These are phyloP conservation scores for Proterorhinus semilunaris DNA, from an alignment of 2,113 vertebrate genomes.

Conservation along the genomic window DNA sequence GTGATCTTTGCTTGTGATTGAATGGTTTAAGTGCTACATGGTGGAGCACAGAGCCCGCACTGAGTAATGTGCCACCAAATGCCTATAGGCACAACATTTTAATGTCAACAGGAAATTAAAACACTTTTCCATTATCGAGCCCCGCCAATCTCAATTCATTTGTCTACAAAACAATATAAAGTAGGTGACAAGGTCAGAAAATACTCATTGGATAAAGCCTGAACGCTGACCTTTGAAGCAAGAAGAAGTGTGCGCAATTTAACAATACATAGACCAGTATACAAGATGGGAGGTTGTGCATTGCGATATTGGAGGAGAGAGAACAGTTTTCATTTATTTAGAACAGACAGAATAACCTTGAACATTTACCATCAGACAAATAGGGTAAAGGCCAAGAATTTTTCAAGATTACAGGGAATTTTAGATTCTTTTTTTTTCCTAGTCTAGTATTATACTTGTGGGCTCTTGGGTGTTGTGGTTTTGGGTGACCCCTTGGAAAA, in stretches of 20 bases:
- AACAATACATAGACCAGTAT: slow-evolving; percentile 28
- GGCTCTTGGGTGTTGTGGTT: too few species aligned
- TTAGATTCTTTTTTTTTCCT: not conserved
- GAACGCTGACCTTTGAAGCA: slow-evolving; percentile 77
- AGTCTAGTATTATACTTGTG: too few species aligned
- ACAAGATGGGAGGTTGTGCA: slow-evolving; percentile 29
- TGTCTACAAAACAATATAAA: slow-evolving; percentile 79
- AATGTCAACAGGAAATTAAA: slow-evolving; percentile 99
- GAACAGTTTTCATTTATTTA: slow-evolving; percentile 24
- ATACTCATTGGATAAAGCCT: slow-evolving; percentile 75
- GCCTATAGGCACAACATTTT: slow-evolving; percentile 94
- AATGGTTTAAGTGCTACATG: slow-evolving; percentile 93
- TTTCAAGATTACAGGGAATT: not conserved
- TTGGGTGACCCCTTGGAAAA: too few species aligned
- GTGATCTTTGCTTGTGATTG: slow-evolving; percentile 98
- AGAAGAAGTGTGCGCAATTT: slow-evolving; percentile 60
- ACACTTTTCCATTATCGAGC: slow-evolving; percentile 86
- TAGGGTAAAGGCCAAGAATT: not conserved
- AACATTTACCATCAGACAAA: slow-evolving; percentile 1
- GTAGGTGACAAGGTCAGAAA: slow-evolving; percentile 80
- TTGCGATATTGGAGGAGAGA: slow-evolving; percentile 28
- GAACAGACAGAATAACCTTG: slow-evolving; percentile 1
- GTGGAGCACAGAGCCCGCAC: slow-evolving; percentile 81
- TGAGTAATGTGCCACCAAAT: slow-evolving; percentile 85
- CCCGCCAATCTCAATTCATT: slow-evolving; percentile 92